phyloP scores from a whole-genome alignment of 2,113 vertebrate genomes.

The Scolopax mira region DNA sequence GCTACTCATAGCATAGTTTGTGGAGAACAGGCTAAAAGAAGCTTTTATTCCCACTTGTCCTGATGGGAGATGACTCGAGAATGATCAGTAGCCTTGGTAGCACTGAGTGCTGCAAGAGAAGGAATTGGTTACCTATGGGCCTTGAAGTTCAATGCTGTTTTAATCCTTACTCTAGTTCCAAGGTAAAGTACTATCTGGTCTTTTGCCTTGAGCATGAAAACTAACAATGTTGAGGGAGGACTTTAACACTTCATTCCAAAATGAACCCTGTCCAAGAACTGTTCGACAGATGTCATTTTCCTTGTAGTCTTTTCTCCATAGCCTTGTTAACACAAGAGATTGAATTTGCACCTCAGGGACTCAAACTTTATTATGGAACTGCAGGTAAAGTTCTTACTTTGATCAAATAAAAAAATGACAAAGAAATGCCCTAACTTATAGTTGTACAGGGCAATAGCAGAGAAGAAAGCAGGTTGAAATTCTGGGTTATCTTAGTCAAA shows the following conservation, averaged over 20 bases:
- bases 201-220: constrained; percentile 6
- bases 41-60: neutral
- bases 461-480: neutral
- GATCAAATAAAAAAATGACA: neutral
- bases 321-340: constrained; percentile 34
- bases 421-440: neutral
- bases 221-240: neutral
- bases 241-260: neutral
- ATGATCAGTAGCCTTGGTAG: neutral
- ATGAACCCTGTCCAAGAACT: neutral
- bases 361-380: neutral
- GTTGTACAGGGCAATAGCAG: neutral
- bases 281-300: constrained; percentile 42
- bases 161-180: neutral
- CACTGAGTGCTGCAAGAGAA: neutral
- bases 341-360: constrained; percentile 30
- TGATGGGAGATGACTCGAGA: neutral
- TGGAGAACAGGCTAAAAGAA: neutral
- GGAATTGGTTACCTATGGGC: neutral
- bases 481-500: neutral
- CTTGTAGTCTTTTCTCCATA: constrained; percentile 34
- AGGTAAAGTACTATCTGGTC: neutral
- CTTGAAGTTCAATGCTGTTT: neutral
- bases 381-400: constrained; percentile 10
- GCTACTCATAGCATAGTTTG: neutral